Conservation (phyloP, 2,797 vertebrate species). For the Tragelaphus eurycerus region DNA sequence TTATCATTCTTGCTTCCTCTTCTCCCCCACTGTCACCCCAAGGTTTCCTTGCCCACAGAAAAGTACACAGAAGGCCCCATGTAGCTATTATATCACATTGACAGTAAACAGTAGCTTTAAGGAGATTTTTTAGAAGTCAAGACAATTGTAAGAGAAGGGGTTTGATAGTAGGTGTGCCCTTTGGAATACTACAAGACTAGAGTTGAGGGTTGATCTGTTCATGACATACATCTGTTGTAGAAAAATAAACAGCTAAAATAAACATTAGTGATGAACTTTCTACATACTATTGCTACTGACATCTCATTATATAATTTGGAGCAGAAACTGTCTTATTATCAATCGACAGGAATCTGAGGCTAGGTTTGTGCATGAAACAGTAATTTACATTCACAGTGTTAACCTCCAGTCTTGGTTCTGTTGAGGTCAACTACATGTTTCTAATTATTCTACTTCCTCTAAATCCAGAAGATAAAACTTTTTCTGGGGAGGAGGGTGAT, state of each 20-base stretch:
- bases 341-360: conserved; percentile 13
- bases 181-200: background rate
- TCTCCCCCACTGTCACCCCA: background rate
- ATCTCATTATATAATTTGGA: background rate
- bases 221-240: background rate
- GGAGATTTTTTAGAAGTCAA: background rate
- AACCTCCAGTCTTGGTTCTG: conserved; percentile 36
- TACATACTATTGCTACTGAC: background rate
- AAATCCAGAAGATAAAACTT: conserved; percentile 74
- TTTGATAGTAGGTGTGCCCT: background rate
- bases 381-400: background rate
- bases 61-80: background rate
- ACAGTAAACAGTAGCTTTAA: background rate
- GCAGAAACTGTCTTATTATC: background rate
- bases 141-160: background rate
- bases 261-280: background rate
- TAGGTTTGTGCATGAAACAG: background rate
- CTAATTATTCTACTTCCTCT: conserved; percentile 75
- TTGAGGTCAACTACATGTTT: conserved; percentile 58
- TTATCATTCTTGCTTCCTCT: conserved; percentile 59
- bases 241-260: background rate
- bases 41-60: background rate
- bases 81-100: background rate
- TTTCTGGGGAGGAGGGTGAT: conserved; percentile 12
- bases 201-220: accelerated